Evolutionary conservation across 2,888 invertebrate species (phyloP).

Genomic region (Congeria kusceri): DNA sequence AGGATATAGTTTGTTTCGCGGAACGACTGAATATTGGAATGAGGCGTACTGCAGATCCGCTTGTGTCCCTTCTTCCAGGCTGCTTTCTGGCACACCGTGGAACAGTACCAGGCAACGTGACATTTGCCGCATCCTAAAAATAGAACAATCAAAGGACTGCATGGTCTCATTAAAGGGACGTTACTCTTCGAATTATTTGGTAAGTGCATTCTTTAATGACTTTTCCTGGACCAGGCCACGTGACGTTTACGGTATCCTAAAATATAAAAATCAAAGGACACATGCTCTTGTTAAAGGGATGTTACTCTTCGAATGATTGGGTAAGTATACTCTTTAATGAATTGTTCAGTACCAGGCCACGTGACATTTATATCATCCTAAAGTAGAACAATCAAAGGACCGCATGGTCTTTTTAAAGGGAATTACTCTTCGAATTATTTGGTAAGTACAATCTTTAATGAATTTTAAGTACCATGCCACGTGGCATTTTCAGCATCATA

Average conservation of each 20-base stretch:
- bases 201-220: no score
- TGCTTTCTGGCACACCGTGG: slow-evolving; percentile 72
- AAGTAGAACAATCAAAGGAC: not conserved
- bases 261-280: no score
- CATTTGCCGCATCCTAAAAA: slow-evolving; percentile 72
- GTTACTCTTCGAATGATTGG: no score
- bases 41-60: slow-evolving; percentile 71
- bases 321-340: no score
- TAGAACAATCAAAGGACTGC: not conserved
- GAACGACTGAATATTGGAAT: slow-evolving; percentile 61
- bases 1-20: slow-evolving; percentile 43
- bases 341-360: not conserved
- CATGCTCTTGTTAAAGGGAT: no score
- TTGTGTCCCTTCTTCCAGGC: slow-evolving; percentile 80
- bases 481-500: no score
- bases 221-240: no score
- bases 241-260: no score
- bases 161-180: not conserved
- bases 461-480: no score
- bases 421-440: no score
- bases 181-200: no score
- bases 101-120: slow-evolving; percentile 77
- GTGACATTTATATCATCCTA: not conserved
- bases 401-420: not conserved
- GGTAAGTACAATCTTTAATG: no score